A percentile compares a stretch with the other conserved stretches of the same genome.
These are phyloP conservation scores for Pipistrellus kuhlii DNA, from an alignment of 2,797 vertebrate genomes.

Conservation along the genomic window DNA sequence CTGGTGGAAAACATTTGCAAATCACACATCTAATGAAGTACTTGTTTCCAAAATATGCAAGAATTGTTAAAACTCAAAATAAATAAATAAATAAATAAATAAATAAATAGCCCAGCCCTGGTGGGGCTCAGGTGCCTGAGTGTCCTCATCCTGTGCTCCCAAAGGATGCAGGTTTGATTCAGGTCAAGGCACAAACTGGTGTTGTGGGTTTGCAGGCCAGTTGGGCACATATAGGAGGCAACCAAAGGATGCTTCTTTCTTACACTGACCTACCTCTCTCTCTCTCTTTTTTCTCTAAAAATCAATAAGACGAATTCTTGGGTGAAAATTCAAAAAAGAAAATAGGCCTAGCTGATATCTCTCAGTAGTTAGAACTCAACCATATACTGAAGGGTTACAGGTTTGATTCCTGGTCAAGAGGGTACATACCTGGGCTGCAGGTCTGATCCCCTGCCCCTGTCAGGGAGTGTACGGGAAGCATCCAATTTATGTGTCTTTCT, in stretches of 20 bases:
- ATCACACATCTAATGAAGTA: background rate
- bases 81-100: background rate
- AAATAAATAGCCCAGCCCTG: background rate
- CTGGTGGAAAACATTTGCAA: background rate
- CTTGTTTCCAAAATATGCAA: background rate
- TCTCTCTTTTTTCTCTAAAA: background rate
- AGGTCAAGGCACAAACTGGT: background rate
- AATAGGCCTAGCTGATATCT: background rate
- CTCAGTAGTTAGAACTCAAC: background rate
- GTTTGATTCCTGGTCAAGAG: background rate
- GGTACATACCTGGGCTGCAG: background rate
- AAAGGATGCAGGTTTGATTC: background rate
- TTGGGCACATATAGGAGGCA: background rate
- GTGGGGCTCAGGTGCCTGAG: background rate
- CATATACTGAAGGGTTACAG: no score
- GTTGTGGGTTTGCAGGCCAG: background rate
- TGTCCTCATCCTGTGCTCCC: background rate
- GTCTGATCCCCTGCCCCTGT: no score
- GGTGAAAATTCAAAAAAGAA: background rate
- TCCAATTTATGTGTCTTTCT: background rate
- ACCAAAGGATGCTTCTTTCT: background rate
- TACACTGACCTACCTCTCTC: background rate
- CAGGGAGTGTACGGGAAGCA: background rate
- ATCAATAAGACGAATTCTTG: background rate
- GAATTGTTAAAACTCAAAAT: background rate